These are phyloP conservation scores for Cylindroiulus punctatus DNA, from an alignment of 2,888 invertebrate genomes.

Conservation along the genomic window DNA sequence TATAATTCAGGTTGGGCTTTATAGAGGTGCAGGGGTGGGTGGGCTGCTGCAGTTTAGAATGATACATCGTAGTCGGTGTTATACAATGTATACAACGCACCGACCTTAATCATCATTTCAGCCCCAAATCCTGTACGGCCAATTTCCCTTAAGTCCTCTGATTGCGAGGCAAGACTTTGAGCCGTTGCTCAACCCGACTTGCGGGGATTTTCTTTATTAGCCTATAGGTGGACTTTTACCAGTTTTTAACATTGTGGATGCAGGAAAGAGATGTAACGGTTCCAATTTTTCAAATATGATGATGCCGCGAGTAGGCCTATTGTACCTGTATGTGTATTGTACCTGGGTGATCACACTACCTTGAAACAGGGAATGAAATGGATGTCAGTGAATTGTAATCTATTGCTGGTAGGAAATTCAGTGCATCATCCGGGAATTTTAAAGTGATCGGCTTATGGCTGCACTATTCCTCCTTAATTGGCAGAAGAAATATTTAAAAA, in stretches of 20 bases:
- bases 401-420: too few species aligned
- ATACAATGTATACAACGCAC: slow-evolving; percentile 36
- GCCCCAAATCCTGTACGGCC: slow-evolving; percentile 42
- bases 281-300: not conserved
- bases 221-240: not conserved
- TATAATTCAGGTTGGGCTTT: slow-evolving; percentile 8
- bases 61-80: slow-evolving; percentile 21
- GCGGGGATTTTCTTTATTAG: slow-evolving; percentile 15
- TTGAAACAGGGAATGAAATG: too few species aligned
- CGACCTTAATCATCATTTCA: slow-evolving; percentile 37
- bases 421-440: too few species aligned
- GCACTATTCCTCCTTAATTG: too few species aligned
- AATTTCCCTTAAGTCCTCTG: slow-evolving; percentile 42
- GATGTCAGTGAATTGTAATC: too few species aligned
- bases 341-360: too few species aligned
- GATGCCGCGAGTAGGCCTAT: not conserved
- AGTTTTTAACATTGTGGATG: not conserved
- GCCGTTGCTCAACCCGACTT: not conserved
- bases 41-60: not conserved
- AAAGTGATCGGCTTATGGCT: too few species aligned
- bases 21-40: not conserved
- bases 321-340: too few species aligned
- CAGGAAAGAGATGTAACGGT: not conserved
- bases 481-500: too few species aligned
- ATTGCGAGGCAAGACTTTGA: slow-evolving; percentile 37